Evolutionary conservation across 2,797 vertebrate species (phyloP).

Genomic region (Enoplosus armatus): DNA sequence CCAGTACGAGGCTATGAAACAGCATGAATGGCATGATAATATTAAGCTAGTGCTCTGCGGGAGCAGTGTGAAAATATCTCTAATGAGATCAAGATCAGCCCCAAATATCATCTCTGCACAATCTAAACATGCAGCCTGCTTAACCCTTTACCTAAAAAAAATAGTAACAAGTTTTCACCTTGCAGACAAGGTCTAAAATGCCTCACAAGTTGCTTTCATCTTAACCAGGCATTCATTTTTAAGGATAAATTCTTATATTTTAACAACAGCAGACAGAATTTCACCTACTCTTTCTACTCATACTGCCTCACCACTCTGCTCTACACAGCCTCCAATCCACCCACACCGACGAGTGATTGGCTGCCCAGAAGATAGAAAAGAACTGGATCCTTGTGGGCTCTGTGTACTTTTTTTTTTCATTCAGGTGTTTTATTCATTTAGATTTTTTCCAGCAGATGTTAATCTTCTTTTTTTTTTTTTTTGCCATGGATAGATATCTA

Average conservation of each 20-base stretch:
- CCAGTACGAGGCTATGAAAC: constrained; percentile 8
- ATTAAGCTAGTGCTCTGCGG: constrained; percentile 12
- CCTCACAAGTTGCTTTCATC: constrained; percentile 4
- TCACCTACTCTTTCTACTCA: constrained; percentile 42
- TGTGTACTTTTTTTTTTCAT: constrained; percentile 29
- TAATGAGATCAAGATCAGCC: constrained; percentile 34
- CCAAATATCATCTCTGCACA: constrained; percentile 11
- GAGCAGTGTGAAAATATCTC: constrained; percentile 16
- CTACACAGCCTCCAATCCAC: constrained; percentile 53
- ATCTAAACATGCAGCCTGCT: constrained; percentile 7
- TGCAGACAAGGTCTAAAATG: neutral
- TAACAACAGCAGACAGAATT: constrained; percentile 23
- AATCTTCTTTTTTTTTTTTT: neutral
- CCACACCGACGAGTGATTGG: constrained; percentile 40
- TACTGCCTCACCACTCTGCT: constrained; percentile 37
- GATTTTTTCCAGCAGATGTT: neutral
- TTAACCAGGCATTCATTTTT: constrained; percentile 16
- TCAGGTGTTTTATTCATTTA: constrained; percentile 44
- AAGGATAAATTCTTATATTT: constrained; percentile 24
- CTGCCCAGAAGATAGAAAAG: constrained; percentile 52
- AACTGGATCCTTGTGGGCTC: constrained; percentile 23
- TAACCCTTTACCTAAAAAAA: neutral
- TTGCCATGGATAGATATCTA: neutral
- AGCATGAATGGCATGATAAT: neutral
- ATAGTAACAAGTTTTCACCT: neutral